Base-by-base conservation (phyloP, 2,888 invertebrate species). In the Spatulosminthurus flaviceps region DNA sequence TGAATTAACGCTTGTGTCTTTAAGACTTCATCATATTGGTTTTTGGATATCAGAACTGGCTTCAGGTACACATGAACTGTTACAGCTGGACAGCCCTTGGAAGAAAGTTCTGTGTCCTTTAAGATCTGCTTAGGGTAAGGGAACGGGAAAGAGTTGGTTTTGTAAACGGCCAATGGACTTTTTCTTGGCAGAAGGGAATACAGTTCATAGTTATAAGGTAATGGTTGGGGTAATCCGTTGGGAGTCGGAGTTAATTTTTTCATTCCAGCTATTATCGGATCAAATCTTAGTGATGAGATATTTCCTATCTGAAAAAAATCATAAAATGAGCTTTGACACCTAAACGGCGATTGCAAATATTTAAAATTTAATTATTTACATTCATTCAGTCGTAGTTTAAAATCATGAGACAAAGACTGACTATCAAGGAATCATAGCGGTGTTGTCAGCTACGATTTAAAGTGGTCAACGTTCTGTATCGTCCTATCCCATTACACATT, bases 201-300 rank as follows among this genome's bases (percentile, higher is more conserved):
- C 1, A 72, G 78, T 22, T 78, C 78, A 28, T 66, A 78, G n/a
- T 78, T 73, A 29, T 73, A 67, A 1, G 73, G 73, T 19, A 78
- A 64, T n/a, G 19, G 13, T 11, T 24, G 16, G 0, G 34, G 51
- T 1, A 29, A 19, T 21, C 11, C 42, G 1, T 66, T 21, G n/a
- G n/a, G n/a, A n/a, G n/a, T n/a, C n/a, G n/a, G n/a, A n/a, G n/a
- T n/a, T n/a, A n/a, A n/a, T n/a, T n/a, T n/a, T n/a, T n/a, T 43
- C 11, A 73, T 0, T 1, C 72, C 42, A 26, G 64, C 13, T n/a
- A 73, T 26, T 16, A 78, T 22, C 1, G 78, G 73, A 42, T 78
- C n/a, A 9, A 78, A 64, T 4, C 51, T 77, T 11, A 64, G 43
- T 19, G 24, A 42, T 7, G 66, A 13, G 16, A 16, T 51, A n/a